A percentile compares a stretch with the other conserved stretches of the same genome.
phyloP scores from a whole-genome alignment of 1,140 invertebrate species.

The Tetramorium simillimum region DNA sequence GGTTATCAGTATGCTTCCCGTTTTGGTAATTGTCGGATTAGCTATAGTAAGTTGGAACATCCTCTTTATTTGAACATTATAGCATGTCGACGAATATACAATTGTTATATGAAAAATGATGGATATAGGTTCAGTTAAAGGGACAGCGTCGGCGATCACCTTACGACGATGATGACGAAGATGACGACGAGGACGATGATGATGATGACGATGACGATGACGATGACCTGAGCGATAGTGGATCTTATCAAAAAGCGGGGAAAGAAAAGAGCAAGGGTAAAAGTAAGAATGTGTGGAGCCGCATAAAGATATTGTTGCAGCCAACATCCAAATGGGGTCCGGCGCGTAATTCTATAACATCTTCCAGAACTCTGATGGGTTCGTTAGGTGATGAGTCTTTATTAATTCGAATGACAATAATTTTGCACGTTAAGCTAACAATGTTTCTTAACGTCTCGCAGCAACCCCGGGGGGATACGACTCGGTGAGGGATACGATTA shows the following conservation, averaged over 20 bases:
- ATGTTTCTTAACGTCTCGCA: conserved; percentile 53
- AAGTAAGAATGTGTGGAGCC: conserved; percentile 72
- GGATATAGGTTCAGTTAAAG: conserved; percentile 76
- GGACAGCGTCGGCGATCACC: conserved; percentile 69
- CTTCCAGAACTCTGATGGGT: conserved; percentile 79
- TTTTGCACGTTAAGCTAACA: background rate
- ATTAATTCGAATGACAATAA: background rate
- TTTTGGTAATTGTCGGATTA: conserved; percentile 89
- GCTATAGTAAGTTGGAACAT: conserved; percentile 86
- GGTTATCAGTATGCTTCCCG: conserved; percentile 90
- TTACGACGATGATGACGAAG: conserved; percentile 77
- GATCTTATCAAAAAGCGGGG: conserved; percentile 59
- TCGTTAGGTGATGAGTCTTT: conserved; percentile 75
- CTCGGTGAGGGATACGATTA: conserved; percentile 86
- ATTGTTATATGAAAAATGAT: background rate
- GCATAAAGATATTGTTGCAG: conserved; percentile 86
- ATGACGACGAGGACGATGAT: conserved; percentile 75
- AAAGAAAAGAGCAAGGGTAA: conserved; percentile 66
- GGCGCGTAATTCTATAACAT: conserved; percentile 80
- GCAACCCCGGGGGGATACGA: conserved; percentile 81
- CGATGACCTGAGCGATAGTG: conserved; percentile 62
- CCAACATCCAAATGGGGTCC: conserved; percentile 90
- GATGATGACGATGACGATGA: conserved; percentile 76
- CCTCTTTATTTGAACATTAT: background rate
- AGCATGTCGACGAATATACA: background rate